Conservation (phyloP, 1,140 invertebrate species). For the Riptortus pedestris region DNA sequence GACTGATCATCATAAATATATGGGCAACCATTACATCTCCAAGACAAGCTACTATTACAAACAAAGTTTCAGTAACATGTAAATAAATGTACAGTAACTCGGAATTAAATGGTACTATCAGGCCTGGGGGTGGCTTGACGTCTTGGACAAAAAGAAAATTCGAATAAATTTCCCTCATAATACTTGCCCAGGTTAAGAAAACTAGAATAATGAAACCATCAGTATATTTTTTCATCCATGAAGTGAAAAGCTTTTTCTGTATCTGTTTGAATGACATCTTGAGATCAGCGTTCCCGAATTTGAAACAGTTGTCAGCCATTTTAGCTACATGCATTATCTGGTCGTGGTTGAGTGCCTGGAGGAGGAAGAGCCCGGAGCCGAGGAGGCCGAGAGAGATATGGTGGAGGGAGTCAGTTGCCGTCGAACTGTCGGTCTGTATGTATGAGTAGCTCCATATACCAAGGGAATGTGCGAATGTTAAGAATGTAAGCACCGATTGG, state of each 20-base stretch:
- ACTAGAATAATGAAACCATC: background rate
- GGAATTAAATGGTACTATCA: background rate
- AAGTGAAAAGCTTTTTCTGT: background rate
- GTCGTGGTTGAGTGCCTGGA: background rate
- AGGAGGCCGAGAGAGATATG: background rate
- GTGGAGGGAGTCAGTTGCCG: background rate
- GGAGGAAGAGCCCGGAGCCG: background rate
- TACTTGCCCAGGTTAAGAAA: background rate
- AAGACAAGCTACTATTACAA: background rate
- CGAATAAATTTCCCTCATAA: background rate
- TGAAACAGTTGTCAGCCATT: background rate
- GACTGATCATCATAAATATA: background rate
- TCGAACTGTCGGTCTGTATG: background rate
- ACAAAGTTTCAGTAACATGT: background rate
- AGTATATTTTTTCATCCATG: background rate
- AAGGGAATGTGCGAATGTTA: background rate
- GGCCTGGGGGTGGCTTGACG: background rate
- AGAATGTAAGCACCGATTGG: background rate
- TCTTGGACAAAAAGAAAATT: background rate
- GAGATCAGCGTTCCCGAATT: background rate
- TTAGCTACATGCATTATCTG: background rate
- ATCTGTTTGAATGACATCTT: background rate
- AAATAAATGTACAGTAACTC: background rate
- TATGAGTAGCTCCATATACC: background rate
- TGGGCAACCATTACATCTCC: conserved; percentile 1